Conservation (phyloP, 2,888 invertebrate genomes). For the Yponomeuta cagnagella region DNA sequence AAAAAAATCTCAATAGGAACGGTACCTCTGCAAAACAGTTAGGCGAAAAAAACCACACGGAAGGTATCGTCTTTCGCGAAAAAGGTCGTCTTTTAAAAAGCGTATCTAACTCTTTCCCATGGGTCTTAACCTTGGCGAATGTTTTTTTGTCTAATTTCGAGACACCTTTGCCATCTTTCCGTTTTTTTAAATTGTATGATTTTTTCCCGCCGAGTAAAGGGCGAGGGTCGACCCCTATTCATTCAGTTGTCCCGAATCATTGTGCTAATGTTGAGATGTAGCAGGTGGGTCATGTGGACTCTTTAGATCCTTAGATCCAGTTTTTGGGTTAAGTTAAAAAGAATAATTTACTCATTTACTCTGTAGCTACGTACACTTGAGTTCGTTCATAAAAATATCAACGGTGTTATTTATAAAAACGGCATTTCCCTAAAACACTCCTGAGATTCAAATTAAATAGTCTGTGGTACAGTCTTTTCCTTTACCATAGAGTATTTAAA, state of each 20-base stretch:
- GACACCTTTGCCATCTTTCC: conserved; percentile 74
- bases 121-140: conserved; percentile 70
- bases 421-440: too few relatives aligned
- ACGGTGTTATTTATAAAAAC: too few relatives aligned
- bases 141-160: conserved; percentile 61
- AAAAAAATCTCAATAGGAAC: conserved; percentile 44
- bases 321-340: conserved; percentile 30
- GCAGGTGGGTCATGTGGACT: conserved; percentile 66
- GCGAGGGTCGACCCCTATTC: conserved; percentile 59
- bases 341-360: too few relatives aligned
- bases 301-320: conserved; percentile 21
- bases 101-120: conserved; percentile 74
- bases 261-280: conserved; percentile 49
- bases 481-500: too few relatives aligned
- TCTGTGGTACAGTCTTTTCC: too few relatives aligned
- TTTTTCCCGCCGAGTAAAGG: conserved; percentile 40
- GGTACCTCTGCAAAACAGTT: conserved; percentile 63
- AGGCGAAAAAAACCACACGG: conserved; percentile 48
- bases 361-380: too few relatives aligned
- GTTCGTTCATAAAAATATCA: too few relatives aligned
- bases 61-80: conserved; percentile 52
- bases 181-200: conserved; percentile 56
- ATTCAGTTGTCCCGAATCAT: conserved; percentile 34
- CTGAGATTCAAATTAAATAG: too few relatives aligned
- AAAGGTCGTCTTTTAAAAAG: conserved; percentile 45